Base-by-base conservation (phyloP, 1,140 invertebrate genomes). In the Pentalonia nigronervosa region DNA sequence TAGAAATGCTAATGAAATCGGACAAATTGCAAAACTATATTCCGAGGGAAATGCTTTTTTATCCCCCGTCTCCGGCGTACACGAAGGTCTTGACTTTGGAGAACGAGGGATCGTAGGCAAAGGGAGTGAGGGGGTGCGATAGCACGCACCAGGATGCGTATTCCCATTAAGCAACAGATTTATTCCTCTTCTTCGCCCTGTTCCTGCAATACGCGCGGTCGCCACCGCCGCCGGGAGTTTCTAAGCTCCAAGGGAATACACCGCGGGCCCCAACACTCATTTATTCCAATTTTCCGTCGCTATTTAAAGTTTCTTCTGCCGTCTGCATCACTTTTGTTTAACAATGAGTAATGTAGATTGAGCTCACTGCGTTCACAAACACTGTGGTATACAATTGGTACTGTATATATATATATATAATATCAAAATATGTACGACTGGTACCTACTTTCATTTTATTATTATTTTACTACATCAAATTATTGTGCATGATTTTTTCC, bases 21-120 rank as follows among this genome's bases (percentile, higher is more conserved):
- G 91, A 92, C 91, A 92, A 92, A 92, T 92, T 92, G 91, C 91
- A 92, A 92, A 92, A 92, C 76, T 92, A 92, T 92, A 92, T 92
- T 92, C 91, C 60, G 76, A 50, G 91, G 67, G 91, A 81, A 92
- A 91, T 76, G 90, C 25, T 41, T 67, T n/a, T 90, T 91, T 67
- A 76, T 41, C 41, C 45, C 76, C 21, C 17, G 47, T 83, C n/a
- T 81, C 60, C 41, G 56, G 9, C 45, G 41, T n/a, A 47, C 60
- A 20, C 47, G 23, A 50, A 92, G 67, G 47, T 48, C 67, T 92
- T 92, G 91, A 92, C 91, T 92, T 92, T 34, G 76, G 47, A 21
- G 76, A 50, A 34, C 34, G 88, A 56, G 50, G 88, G 84, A 76
- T 17, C 6, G 60, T n/a, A 1, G 87, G n/a, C n/a, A 30, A 21